These are phyloP conservation scores for Limosa lapponica DNA, from an alignment of 2,797 vertebrate species.

Conservation along the genomic window DNA sequence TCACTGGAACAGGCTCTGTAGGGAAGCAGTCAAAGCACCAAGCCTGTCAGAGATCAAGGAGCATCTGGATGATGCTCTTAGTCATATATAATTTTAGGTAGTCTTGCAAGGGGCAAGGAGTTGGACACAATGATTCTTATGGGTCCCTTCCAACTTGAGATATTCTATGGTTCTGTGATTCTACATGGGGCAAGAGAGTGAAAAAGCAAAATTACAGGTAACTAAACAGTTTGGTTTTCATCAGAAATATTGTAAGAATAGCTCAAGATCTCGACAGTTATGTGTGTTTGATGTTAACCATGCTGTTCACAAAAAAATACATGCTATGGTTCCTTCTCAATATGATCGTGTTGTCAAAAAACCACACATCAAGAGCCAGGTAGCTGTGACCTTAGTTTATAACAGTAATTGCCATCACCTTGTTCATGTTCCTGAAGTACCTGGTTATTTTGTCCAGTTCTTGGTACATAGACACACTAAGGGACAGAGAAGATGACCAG, in stretches of 20 bases:
- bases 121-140: not conserved
- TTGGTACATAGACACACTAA: not conserved
- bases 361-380: not conserved
- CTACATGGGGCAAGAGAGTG: not conserved
- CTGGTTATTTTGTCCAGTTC: not conserved
- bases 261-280: not conserved
- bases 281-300: not conserved
- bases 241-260: not conserved
- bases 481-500: not conserved
- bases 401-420: not conserved
- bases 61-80: not conserved
- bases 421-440: not conserved
- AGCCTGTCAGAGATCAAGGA: not conserved
- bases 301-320: not conserved
- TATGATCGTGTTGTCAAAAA: not conserved
- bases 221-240: not conserved
- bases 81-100: not conserved
- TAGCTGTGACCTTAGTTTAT: not conserved
- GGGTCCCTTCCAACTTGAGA: not conserved
- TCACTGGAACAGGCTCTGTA: not conserved
- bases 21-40: not conserved
- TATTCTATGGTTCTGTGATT: not conserved
- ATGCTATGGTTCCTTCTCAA: not conserved
- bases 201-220: not conserved
- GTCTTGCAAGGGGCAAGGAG: not conserved